These are phyloP conservation scores for Platichthys stellatus DNA, from an alignment of 2,113 vertebrate species.

Conservation along the genomic window DNA sequence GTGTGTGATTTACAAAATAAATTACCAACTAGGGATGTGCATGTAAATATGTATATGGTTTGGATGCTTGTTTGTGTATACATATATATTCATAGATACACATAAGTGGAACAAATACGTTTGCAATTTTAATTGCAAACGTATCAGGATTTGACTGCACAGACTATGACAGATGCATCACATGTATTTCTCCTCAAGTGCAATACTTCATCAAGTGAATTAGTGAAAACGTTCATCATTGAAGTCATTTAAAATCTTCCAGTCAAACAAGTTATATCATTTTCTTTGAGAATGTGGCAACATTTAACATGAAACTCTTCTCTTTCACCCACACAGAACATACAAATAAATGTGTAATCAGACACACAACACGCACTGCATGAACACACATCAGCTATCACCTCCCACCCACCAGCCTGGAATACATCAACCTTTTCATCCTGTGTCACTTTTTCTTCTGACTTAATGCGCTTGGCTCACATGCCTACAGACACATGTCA, in stretches of 20 bases:
- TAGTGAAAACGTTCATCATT: too few species aligned
- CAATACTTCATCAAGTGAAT: too few species aligned
- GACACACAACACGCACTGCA: constrained; percentile 30
- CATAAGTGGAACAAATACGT: too few species aligned
- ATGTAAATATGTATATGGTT: neutral
- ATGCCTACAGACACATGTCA: constrained; percentile 45
- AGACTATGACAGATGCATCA: neutral
- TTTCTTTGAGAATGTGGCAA: constrained; percentile 7
- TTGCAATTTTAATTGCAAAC: neutral
- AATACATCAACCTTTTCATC: constrained; percentile 77
- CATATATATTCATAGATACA: too few species aligned
- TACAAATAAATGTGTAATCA: constrained; percentile 44
- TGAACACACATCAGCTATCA: constrained; percentile 58
- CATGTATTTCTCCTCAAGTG: neutral
- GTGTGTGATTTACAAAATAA: neutral
- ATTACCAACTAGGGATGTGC: neutral
- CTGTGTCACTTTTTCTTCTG: constrained; percentile 66
- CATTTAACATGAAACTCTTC: constrained; percentile 36
- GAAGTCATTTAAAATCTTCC: neutral
- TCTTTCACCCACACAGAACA: constrained; percentile 57
- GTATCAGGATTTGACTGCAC: neutral
- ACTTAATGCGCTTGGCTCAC: constrained; percentile 44
- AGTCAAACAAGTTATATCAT: neutral
- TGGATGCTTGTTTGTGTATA: too few species aligned
- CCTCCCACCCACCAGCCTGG: constrained; percentile 70